phyloP scores from a whole-genome alignment of 2,113 vertebrate genomes.

The Nothobranchius kuhntae region DNA sequence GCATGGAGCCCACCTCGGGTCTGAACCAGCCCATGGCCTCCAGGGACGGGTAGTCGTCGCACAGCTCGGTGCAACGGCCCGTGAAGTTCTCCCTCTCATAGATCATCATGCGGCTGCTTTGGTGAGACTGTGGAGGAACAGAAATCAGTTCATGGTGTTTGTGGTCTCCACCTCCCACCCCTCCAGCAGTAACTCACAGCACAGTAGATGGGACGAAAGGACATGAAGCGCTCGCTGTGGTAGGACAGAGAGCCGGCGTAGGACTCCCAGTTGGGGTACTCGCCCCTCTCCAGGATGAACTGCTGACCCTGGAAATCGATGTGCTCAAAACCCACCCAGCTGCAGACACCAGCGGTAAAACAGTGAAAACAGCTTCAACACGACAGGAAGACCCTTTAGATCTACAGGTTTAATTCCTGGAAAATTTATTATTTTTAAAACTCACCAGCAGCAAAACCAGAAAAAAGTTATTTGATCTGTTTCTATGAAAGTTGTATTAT shows the following conservation, averaged over 20 bases:
- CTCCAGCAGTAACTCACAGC: constrained; percentile 65
- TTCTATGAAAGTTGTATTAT: too few relatives aligned
- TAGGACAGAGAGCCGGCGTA: constrained; percentile 81
- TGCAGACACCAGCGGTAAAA: neutral
- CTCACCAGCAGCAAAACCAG: too few relatives aligned
- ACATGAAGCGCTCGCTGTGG: constrained; percentile 79
- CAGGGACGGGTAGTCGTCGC: constrained; percentile 83
- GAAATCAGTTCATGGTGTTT: neutral
- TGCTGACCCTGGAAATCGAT: constrained; percentile 92
- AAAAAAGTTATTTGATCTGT: too few relatives aligned
- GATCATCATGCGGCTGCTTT: constrained; percentile 81
- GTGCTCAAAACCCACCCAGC: constrained; percentile 90
- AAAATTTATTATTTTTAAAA: too few relatives aligned
- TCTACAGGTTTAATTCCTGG: too few relatives aligned
- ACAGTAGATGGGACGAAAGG: constrained; percentile 76
- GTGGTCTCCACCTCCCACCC: neutral
- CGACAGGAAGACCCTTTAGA: too few relatives aligned
- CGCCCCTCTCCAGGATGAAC: constrained; percentile 89
- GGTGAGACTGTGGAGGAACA: constrained; percentile 70
- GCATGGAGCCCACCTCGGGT: constrained; percentile 82
- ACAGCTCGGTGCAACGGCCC: constrained; percentile 77
- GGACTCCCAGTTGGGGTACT: constrained; percentile 88
- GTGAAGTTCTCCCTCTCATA: constrained; percentile 83
- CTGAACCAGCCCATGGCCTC: constrained; percentile 83
- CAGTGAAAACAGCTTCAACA: neutral